Evolutionary conservation across 2,888 invertebrate genomes (phyloP), one percentile per base, ranked within the genome.

Genomic region (Luperina nickerlii): DNA sequence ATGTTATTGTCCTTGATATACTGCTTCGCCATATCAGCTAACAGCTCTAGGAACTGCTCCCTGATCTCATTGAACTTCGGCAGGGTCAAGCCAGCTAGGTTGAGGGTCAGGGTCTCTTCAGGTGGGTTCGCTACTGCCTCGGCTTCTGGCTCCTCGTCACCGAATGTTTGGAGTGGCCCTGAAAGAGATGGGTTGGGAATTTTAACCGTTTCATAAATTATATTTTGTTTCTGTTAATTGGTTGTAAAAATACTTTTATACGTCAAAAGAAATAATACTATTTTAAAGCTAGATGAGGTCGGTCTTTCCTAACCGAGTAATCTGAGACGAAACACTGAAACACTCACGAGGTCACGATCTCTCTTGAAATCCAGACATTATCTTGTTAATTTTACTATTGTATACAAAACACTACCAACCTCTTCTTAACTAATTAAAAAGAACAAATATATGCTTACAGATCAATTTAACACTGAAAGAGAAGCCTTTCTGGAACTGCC

Each of bases 21-120:
- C 85, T 92, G 83, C 1, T 93, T 92, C 0, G 96, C 96, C 96
- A 97, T 96, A 42, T 94, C 94, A 20, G 96, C 96, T 0, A 97
- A 70, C 24, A 97, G 88, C 1, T 84, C 74, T 0, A 91, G 84
- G 93, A 97, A 96, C 20, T 92, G 84, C 2, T 94, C 93, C 51
- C 90, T 85, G 6, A 94, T 84, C 0, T 86, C 69, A 0, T 85
- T 45, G 91, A 97, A 96, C n/a, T 91, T 76, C 0, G 85, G 72
- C 6, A 93, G 80, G 0, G 92, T 88, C 0, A 93, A 68, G 0
- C 95, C 96, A 1, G 93, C 96, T 0, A 97, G 90, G 85, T 90
- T 92, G 2, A 97, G 75, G 0, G 93, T 93, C 45, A 94, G 75
- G 1, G 91, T 92, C n/a, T 92, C 90, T 5, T 82, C 82, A 0